phyloP scores from a whole-genome alignment of 2,888 invertebrate species.

The Lucinisca nassula region DNA sequence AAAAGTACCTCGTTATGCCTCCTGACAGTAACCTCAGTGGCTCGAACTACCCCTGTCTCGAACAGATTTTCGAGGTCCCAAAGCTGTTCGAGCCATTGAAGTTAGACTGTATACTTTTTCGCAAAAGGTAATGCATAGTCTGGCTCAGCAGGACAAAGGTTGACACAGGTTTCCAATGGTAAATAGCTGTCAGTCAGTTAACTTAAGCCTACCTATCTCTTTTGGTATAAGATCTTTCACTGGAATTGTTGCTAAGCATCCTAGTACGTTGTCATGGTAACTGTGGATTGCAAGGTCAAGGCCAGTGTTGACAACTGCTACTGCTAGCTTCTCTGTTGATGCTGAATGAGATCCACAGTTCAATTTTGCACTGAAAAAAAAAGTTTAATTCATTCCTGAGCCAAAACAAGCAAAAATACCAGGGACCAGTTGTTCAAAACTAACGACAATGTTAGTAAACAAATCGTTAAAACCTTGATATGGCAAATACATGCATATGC shows the following conservation, averaged over 20 bases:
- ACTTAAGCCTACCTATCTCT: background rate
- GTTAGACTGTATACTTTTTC: background rate
- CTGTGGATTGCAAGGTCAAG: background rate
- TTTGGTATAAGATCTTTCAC: background rate
- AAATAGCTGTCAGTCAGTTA: background rate
- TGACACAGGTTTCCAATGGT: no score
- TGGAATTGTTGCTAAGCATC: background rate
- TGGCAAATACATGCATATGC: background rate
- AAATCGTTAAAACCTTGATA: background rate
- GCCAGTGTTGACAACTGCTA: background rate
- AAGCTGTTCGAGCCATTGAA: background rate
- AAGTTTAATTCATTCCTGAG: background rate
- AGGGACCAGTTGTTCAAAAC: background rate
- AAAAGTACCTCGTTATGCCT: no score
- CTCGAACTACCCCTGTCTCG: no score
- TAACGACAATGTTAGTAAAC: background rate
- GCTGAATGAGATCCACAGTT: background rate
- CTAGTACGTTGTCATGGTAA: background rate
- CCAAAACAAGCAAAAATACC: background rate
- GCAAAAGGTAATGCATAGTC: no score
- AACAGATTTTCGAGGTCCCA: no score
- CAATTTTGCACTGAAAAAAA: background rate
- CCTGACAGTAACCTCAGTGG: no score
- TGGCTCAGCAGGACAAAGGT: no score
- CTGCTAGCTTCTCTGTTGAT: background rate